Percentiles rank a stretch among this genome's conserved stretches.
phyloP scores from a whole-genome alignment of 2,797 vertebrate species.

The Intellagama lesueurii region DNA sequence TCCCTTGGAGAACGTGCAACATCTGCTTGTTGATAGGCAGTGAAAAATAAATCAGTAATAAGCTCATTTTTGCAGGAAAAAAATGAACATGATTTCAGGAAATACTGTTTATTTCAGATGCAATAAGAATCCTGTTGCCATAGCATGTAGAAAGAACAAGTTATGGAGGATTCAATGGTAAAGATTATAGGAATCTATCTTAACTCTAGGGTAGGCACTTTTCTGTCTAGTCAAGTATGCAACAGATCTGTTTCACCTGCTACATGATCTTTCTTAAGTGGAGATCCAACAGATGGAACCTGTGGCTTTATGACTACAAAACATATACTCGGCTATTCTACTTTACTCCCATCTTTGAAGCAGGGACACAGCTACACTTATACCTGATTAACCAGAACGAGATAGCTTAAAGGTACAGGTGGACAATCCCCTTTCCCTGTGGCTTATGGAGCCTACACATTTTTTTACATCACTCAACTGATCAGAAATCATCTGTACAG shows the following conservation, averaged over 20 bases:
- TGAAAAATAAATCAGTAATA: constrained; percentile 79
- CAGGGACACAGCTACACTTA: too few species aligned
- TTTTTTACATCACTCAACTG: too few species aligned
- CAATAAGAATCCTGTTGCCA: constrained; percentile 59
- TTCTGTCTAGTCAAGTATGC: neutral
- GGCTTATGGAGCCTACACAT: too few species aligned
- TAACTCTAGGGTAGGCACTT: neutral
- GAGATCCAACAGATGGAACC: neutral
- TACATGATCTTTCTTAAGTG: neutral
- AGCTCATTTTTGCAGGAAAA: constrained; percentile 74
- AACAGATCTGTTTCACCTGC: neutral
- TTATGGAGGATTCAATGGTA: constrained; percentile 41
- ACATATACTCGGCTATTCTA: too few species aligned
- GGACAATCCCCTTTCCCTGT: too few species aligned
- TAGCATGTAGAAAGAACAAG: constrained; percentile 60
- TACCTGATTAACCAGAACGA: neutral
- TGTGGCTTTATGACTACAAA: too few species aligned
- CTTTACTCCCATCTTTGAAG: neutral
- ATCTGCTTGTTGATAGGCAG: constrained; percentile 77
- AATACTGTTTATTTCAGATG: constrained; percentile 75
- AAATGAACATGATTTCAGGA: constrained; percentile 61
- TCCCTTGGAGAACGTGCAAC: constrained; percentile 71
- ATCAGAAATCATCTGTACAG: too few species aligned
- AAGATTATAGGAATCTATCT: constrained; percentile 3
- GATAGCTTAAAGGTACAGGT: too few species aligned